Evolutionary conservation across 2,888 invertebrate species (phyloP), one percentile per base, ranked within the genome.

Genomic region (Calameuta idolon): DNA sequence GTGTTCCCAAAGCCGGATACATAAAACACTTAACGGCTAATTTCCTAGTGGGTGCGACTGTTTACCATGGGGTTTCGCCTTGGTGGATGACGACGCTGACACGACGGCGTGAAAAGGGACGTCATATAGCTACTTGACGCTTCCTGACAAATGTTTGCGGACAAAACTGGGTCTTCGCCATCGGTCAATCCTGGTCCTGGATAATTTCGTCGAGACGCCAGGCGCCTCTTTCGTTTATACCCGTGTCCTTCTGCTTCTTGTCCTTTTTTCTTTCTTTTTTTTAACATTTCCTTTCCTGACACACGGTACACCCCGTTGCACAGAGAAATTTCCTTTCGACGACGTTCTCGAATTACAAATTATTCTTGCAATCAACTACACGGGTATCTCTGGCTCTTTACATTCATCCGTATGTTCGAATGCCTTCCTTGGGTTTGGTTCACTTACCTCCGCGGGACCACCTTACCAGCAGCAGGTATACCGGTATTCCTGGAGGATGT

Each of bases 1-100:
- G 79, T 75, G 82, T 79, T 81, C 79, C 74, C 77, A 73, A 71
- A 69, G 79, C 85, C 81, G 89, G 89, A 90, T 87, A 84, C 87
- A 89, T 89, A 90, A 89, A 90, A 87, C 88, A 87, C 86, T 89
- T 89, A 86, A 87, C 87, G 83, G 81, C 87, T 89, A 89, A 89
- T 90, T 88, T 89, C 86, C 86, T 85, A 83, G 85, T 82, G 84
- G 78, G 85, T 82, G 83, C 83, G 81, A 78, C 78, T 81, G 79
- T 79, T 79, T 76, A 77, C 69, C 74, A 40, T 34, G 80, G 76
- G 79, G 68, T 75, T 81, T 81, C 77, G 81, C 33, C 30, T 35
- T 40, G 33, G 40, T 15, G 69, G 69, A 37, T 15, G 73, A 34
- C 30, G 12, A 4, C 31, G 40, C 40, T 11, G 68, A 74, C 71